phyloP scores from a whole-genome alignment of 2,888 invertebrate species.

The Rapana venosa region DNA sequence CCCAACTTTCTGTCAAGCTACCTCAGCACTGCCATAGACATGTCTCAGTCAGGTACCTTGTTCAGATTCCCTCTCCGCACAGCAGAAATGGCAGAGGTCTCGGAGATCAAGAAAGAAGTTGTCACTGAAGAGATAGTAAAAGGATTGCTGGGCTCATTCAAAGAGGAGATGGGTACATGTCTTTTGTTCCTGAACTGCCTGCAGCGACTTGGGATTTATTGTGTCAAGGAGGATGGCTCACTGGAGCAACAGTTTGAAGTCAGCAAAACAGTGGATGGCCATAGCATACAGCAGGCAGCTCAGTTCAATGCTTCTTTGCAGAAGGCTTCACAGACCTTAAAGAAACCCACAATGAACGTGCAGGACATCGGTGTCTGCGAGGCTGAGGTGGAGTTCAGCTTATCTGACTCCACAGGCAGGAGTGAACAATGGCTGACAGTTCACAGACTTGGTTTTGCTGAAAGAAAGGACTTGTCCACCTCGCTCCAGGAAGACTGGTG shows the following conservation, averaged over 20 bases:
- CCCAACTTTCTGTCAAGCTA: conserved; percentile 64
- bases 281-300: background rate
- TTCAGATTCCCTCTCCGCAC: conserved; percentile 73
- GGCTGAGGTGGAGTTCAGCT: background rate
- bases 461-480: conserved; percentile 44
- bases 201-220: conserved; percentile 26
- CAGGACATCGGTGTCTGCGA: background rate
- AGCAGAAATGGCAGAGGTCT: conserved; percentile 57
- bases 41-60: conserved; percentile 61
- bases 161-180: conserved; percentile 13
- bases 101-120: conserved; percentile 59
- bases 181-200: conserved; percentile 40
- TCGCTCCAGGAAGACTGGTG: conserved; percentile 54
- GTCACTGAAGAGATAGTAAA: background rate
- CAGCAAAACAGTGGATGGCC: conserved; percentile 38
- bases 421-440: conserved; percentile 63
- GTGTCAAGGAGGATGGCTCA: conserved; percentile 4
- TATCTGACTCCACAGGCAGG: background rate
- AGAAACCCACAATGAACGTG: background rate
- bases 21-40: conserved; percentile 55
- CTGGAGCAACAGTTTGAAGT: conserved; percentile 40
- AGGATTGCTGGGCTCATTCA: background rate
- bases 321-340: background rate
- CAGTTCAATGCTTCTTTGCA: background rate
- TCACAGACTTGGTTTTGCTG: conserved; percentile 61